These are phyloP conservation scores for Papilio helenus DNA, from an alignment of 1,140 invertebrate genomes.

Conservation along the genomic window DNA sequence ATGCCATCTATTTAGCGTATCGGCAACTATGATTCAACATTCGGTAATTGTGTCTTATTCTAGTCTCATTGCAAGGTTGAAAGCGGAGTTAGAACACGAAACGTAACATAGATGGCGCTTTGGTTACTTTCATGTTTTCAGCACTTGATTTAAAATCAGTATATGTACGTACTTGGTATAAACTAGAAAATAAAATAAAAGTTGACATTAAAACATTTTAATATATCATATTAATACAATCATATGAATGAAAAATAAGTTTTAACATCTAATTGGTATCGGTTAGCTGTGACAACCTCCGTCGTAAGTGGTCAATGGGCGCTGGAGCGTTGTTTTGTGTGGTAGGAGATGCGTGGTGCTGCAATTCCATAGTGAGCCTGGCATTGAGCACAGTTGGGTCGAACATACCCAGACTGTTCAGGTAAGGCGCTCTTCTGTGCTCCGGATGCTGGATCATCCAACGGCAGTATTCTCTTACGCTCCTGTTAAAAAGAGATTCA, in stretches of 20 bases:
- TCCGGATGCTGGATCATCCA: conserved; percentile 82
- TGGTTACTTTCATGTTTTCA: not conserved
- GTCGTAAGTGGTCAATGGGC: conserved; percentile 64
- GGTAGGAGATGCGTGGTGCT: conserved; percentile 43
- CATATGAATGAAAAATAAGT: not conserved
- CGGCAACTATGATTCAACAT: not conserved
- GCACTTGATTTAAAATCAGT: not conserved
- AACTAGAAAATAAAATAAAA: not conserved
- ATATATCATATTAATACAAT: not conserved
- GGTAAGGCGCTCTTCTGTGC: conserved; percentile 71
- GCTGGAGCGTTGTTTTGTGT: conserved; percentile 47
- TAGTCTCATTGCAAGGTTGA: not conserved
- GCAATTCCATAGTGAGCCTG: conserved; percentile 62
- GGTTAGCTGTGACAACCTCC: conserved; percentile 58
- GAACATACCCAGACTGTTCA: conserved; percentile 75
- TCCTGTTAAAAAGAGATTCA: conserved; percentile 57
- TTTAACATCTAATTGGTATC: conserved; percentile 45
- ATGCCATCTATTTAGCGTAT: not conserved
- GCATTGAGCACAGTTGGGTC: conserved; percentile 69
- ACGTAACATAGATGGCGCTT: conserved; percentile 17
- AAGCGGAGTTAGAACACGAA: not conserved
- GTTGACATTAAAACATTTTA: not conserved
- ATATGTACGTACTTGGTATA: no score
- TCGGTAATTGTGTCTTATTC: not conserved
- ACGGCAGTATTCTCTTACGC: conserved; percentile 81